Conservation (phyloP, 2,888 invertebrate genomes). For the Orthonychiurus folsomi region DNA sequence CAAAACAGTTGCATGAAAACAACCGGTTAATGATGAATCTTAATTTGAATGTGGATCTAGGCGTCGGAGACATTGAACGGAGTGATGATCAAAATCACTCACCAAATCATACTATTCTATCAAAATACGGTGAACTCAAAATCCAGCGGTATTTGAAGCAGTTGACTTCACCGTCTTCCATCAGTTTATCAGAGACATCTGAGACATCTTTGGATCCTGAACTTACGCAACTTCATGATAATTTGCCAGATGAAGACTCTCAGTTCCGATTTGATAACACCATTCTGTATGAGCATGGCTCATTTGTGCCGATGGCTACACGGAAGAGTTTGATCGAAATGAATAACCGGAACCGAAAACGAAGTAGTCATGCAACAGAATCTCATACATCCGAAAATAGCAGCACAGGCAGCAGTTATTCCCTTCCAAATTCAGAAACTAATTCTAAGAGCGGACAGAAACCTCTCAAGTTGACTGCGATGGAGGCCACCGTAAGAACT, state of each 20-base stretch:
- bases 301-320: constrained; percentile 39
- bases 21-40: background rate
- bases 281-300: constrained; percentile 36
- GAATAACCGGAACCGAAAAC: constrained; percentile 32
- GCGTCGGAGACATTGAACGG: constrained; percentile 10
- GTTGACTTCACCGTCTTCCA: constrained; percentile 23
- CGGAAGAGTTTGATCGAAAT: constrained; percentile 38
- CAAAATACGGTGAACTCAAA: constrained; percentile 38
- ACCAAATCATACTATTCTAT: constrained; percentile 32
- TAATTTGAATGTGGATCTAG: background rate
- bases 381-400: constrained; percentile 24
- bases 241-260: constrained; percentile 17
- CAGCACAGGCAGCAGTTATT: constrained; percentile 35
- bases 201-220: background rate
- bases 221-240: background rate
- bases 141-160: constrained; percentile 39
- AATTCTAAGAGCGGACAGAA: constrained; percentile 11
- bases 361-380: background rate
- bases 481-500: constrained; percentile 32
- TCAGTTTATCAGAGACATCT: background rate
- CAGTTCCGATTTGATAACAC: constrained; percentile 34
- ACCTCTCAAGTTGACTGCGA: constrained; percentile 23
- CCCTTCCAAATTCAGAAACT: constrained; percentile 34
- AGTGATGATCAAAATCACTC: constrained; percentile 17
- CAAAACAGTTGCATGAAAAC: background rate